Conservation (phyloP, 2,888 invertebrate species). For the Boloria euphrosyne region DNA sequence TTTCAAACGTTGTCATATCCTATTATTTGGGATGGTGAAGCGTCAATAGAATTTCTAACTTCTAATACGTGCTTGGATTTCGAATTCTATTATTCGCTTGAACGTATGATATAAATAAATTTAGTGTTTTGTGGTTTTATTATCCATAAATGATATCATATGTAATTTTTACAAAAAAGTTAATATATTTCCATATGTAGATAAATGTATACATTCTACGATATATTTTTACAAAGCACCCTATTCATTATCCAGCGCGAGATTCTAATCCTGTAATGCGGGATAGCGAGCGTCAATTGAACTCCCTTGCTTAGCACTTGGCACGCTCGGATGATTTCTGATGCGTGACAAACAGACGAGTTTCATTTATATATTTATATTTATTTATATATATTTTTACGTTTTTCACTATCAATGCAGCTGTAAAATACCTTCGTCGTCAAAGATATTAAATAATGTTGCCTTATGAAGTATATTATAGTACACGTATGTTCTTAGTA, state of each 20-base stretch:
- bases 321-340: conserved; percentile 31
- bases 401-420: neutral
- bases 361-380: conserved; percentile 15
- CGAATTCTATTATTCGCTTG: too few relatives aligned
- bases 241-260: conserved; percentile 12
- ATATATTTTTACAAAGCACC: conserved; percentile 14
- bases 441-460: too few relatives aligned
- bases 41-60: too few relatives aligned
- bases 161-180: too few relatives aligned
- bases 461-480: too few relatives aligned
- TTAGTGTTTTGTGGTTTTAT: too few relatives aligned
- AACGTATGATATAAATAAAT: too few relatives aligned
- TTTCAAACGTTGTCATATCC: neutral
- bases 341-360: conserved; percentile 29
- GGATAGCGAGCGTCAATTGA: conserved; percentile 28
- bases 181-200: too few relatives aligned
- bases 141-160: too few relatives aligned
- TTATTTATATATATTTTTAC: neutral
- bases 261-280: conserved; percentile 29
- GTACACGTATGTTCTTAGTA: too few relatives aligned
- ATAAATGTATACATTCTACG: conserved; percentile 4
- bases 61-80: too few relatives aligned
- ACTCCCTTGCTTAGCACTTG: conserved; percentile 28
- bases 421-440: too few relatives aligned
- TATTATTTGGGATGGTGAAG: neutral